Base-by-base conservation (phyloP, 1,140 invertebrate species). In the Pinna nobilis region DNA sequence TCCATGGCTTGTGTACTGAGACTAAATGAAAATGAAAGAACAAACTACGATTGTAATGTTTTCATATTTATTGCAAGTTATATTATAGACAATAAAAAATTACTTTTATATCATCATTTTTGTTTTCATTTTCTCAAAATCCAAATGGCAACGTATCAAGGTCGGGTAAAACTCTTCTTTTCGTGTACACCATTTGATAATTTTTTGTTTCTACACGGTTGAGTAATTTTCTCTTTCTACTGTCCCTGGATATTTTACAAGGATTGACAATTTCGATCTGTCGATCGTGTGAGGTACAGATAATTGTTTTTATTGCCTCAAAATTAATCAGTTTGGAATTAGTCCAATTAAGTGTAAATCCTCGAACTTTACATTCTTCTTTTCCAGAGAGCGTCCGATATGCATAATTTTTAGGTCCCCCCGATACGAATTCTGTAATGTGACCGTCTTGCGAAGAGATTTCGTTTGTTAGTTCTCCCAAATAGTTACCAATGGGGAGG, bases 401-500 rank as follows among this genome's bases (percentile, higher is more conserved):
- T 11, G 39, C 39, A 44, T 44, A 47, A 67, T 68, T 59, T 76
- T 68, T 79, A 4, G 74, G 78, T 13, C 74, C 74, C 33, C 63
- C n/a, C n/a, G 64, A 57, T 60, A 71, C 63, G 44, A 77, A 78
- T 25, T 68, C 47, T 20, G 49, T 50, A 47, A 81, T 79, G 32
- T 74, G 59, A 28, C 70, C 70, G 23, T 61, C 60, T 32, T 65
- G 30, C 9, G 32, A 9, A 7, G 49, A 28, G 7, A 76, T 44
- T 44, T 78, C 73, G 25, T 69, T 60, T 3, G 76, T 79, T 1
- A 76, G 32, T 32, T 78, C 59, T 4, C 79, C 74, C 20, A 76
- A 66, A 57, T 51, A 74, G 50, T 76, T 69, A 50, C 64, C 69
- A 20, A 61, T 61, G 6, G 59, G 20, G 25, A 37, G 23, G 20